Evolutionary conservation across 2,797 vertebrate genomes (phyloP), one percentile per base, ranked within the genome.

Genomic region (Rachycentron canadum): DNA sequence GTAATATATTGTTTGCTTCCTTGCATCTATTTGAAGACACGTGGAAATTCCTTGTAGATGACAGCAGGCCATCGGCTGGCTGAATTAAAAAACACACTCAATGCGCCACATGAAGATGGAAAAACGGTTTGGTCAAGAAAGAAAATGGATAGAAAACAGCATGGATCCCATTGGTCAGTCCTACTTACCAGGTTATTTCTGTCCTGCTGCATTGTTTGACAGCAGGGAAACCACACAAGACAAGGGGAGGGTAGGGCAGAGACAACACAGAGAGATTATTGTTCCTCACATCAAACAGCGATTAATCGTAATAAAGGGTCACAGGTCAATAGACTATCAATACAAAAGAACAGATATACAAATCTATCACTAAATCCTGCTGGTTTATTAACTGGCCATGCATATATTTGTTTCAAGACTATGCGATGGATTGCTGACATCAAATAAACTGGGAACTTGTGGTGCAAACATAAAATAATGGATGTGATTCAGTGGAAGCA

Each of bases 101-200:
- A 79, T 43, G 21, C 52, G 47, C 73, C 72, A 91, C 67, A 84
- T 62, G 81, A 84, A 62, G 77, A 69, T 77, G 72, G 59, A 77
- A 74, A 69, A 73, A 84, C 68, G 57, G 38, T 63, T 73, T 49
- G 69, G 58, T 84, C 17, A 81, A 85, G 41, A 89, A 57, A 74
- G 59, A 74, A 61, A 10, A 78, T 55, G 19, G 66, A 49, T 52
- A 88, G 53, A 61, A 73, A 43, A 34, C 11, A 57, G 61, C 55
- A 86, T 40, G 56, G 82, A 86, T 91, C 86, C 88, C 86, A 92
- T 85, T 85, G 84, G 86, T 88, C 65, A 85, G 56, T 93, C 85
- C 89, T 91, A 98, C 97, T 99, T 94, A 99, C 98, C 98, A 98
- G 91, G 96, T 96, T 99, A 96, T 99, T 99, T 96, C 97, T 98